These are phyloP conservation scores for Bradypodion ventrale DNA, from an alignment of 2,797 vertebrate species.

Conservation along the genomic window DNA sequence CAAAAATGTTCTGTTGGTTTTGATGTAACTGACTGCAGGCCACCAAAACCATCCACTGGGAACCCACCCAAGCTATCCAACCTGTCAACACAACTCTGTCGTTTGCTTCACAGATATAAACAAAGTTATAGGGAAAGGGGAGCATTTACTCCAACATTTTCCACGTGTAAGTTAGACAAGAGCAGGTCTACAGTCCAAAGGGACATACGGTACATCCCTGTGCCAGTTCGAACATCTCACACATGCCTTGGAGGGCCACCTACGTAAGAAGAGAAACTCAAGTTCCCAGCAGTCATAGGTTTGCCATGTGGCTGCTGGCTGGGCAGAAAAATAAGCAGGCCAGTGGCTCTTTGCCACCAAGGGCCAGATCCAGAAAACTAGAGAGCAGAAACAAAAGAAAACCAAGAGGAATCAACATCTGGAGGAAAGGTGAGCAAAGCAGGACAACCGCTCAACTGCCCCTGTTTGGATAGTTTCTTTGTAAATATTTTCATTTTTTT, in stretches of 20 bases:
- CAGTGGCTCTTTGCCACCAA: background rate
- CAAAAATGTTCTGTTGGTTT: no score
- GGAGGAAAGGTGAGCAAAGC: background rate
- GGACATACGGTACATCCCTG: background rate
- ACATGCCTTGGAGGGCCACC: background rate
- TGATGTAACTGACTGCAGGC: no score
- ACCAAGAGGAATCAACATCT: background rate
- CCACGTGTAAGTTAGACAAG: background rate
- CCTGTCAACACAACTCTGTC: background rate
- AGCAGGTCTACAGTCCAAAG: background rate
- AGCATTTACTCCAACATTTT: background rate
- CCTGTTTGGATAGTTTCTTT: background rate
- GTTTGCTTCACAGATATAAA: background rate
- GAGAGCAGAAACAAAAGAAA: background rate
- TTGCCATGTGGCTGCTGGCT: background rate
- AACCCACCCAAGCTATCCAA: background rate
- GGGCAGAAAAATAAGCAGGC: background rate
- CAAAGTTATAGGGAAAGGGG: no score
- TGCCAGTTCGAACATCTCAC: background rate
- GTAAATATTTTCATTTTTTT: background rate
- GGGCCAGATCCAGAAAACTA: background rate
- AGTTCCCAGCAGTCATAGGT: conserved; percentile 16
- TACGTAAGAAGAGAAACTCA: background rate
- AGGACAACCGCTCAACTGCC: background rate
- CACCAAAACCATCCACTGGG: no score